phyloP scores from a whole-genome alignment of 2,797 vertebrate genomes.

The Epinephelus coioides region DNA sequence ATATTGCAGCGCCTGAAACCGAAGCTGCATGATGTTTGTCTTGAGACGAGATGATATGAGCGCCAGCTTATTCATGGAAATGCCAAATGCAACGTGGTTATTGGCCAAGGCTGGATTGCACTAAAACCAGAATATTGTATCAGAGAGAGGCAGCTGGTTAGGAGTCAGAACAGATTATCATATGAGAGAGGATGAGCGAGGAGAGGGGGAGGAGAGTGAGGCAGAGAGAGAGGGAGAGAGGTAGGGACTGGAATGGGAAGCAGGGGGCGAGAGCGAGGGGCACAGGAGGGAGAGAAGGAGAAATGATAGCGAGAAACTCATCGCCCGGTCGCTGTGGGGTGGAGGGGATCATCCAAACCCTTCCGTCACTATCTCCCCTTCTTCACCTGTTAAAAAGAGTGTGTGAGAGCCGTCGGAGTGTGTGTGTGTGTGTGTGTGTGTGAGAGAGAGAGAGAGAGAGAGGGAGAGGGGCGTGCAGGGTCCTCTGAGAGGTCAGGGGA shows the following conservation, averaged over 20 bases:
- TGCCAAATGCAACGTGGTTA: constrained; percentile 82
- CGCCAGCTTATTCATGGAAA: constrained; percentile 82
- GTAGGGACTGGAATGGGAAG: constrained; percentile 69
- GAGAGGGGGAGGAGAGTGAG: constrained; percentile 61
- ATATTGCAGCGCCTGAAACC: constrained; percentile 57
- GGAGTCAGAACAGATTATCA: constrained; percentile 89
- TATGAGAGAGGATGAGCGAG: constrained; percentile 83
- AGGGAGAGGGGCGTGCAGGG: constrained; percentile 48
- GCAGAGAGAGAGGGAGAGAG: constrained; percentile 32
- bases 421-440: constrained; percentile 29
- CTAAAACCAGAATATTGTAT: constrained; percentile 89
- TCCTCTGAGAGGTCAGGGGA: constrained; percentile 85
- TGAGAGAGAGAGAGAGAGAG: background rate
- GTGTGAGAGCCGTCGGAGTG: constrained; percentile 60
- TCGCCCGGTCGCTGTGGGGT: constrained; percentile 81
- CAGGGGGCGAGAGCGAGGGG: constrained; percentile 68
- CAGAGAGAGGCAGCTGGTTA: constrained; percentile 88
- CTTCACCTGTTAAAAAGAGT: constrained; percentile 81
- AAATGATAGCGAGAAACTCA: constrained; percentile 79
- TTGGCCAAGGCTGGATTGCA: constrained; percentile 86
- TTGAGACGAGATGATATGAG: constrained; percentile 76
- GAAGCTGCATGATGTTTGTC: constrained; percentile 74
- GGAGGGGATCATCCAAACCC: constrained; percentile 79
- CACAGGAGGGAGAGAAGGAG: constrained; percentile 53
- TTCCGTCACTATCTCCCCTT: constrained; percentile 75